Base-by-base conservation (phyloP, 2,888 invertebrate species). In the Chesias legatella region DNA sequence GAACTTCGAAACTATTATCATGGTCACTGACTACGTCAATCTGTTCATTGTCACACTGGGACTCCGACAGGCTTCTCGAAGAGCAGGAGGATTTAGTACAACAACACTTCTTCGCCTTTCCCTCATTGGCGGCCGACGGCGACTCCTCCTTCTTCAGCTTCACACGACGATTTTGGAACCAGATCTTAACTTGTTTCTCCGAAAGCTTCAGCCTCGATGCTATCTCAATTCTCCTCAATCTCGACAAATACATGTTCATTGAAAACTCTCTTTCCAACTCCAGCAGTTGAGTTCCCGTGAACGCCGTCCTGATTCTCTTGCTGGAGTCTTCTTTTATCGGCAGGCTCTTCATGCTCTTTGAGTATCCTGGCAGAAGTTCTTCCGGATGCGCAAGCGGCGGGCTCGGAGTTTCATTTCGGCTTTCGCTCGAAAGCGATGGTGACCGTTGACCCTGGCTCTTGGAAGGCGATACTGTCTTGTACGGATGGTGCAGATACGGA, bases 171-270 rank as follows among this genome's bases (percentile, higher is more conserved):
- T 98, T 98, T 74, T 98, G 96, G 79, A 98, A 98, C 98, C 97
- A 96, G 55, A 95, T 95, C 76, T 95, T 98, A 51, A 98, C 97
- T 85, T 98, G 98, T 68, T 98, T 98, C 78, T 98, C 98, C 0
- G 96, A 96, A 0, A 98, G 81, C 33, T 94, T 91, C 45, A 98
- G 79, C 53, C 94, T 92, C 17, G 95, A 96, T 2, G 98, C 98
- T 37, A 98, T 98, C 79, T 98, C 97, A 53, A 98, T 98, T 42
- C 98, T 89, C 34, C 98, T 90, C 53, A 98, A 77, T 26, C 98
- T 90, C 0, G 97, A 96, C 22, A 98, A 82, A 67, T 98, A 98
- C 93, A 96, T 97, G 71, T 97, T 98, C 58, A 93, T 80, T 0
- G 95, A 90, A 75, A 98, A 98, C 70, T 97, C 98, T 34, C 96